Percentiles rank a stretch among this genome's conserved stretches.
Conservation (phyloP, 1,140 invertebrate genomes). For the Onthophagus taurus region DNA sequence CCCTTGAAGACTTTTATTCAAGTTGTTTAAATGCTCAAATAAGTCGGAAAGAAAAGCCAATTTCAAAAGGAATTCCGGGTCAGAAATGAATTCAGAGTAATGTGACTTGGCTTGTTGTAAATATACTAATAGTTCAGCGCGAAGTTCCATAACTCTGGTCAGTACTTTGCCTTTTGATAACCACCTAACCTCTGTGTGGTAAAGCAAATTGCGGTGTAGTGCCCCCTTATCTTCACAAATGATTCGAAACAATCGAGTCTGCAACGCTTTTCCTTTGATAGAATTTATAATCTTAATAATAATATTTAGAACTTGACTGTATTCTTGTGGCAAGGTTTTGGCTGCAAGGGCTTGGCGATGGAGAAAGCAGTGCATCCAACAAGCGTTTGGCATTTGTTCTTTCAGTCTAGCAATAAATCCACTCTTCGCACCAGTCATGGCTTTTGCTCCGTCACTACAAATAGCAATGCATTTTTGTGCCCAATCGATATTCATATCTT, state of each 20-base stretch:
- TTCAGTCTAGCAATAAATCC: slow-evolving; percentile 28
- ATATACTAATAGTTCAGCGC: neutral
- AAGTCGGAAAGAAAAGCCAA: slow-evolving; percentile 1
- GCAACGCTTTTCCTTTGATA: slow-evolving; percentile 27
- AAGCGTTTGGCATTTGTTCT: slow-evolving; percentile 26
- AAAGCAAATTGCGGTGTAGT: slow-evolving; percentile 15
- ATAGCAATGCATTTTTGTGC: slow-evolving; percentile 24
- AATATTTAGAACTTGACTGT: no score
- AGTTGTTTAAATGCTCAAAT: neutral
- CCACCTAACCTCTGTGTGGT: no score
- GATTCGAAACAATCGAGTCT: slow-evolving; percentile 23
- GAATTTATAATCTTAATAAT: slow-evolving; percentile 27
- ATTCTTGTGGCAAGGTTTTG: no score
- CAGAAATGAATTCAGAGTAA: slow-evolving; percentile 1
- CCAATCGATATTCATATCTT: slow-evolving; percentile 21
- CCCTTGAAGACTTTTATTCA: neutral
- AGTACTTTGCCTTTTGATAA: slow-evolving; percentile 7
- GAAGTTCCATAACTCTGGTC: neutral
- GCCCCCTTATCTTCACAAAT: slow-evolving; percentile 29
- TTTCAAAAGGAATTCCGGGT: slow-evolving; percentile 1
- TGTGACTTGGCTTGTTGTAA: slow-evolving; percentile 1
- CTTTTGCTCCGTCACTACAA: slow-evolving; percentile 34
- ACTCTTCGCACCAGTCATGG: slow-evolving; percentile 31
- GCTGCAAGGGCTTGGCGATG: no score
- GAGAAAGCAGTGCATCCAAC: no score